Evolutionary conservation across 2,888 invertebrate genomes (phyloP).

Genomic region (Melangyna quadrimaculata): DNA sequence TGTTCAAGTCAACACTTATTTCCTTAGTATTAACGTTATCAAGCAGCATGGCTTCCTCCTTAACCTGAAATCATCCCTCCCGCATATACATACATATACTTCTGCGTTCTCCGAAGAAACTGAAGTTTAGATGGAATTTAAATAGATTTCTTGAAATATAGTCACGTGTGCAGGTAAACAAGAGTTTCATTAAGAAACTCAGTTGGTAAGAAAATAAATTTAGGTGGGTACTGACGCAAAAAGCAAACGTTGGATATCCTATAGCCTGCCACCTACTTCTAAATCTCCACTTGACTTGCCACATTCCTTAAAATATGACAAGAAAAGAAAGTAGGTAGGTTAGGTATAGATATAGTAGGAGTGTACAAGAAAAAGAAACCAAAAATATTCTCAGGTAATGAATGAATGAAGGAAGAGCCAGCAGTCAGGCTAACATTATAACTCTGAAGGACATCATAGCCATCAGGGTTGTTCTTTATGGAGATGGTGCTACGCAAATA

Average conservation of each 20-base stretch:
- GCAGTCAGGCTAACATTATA: slow-evolving; percentile 3
- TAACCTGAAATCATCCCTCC: not conserved
- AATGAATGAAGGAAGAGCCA: slow-evolving; percentile 10
- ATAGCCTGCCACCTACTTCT: not conserved
- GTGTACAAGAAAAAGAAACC: not conserved
- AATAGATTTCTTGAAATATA: slow-evolving; percentile 47
- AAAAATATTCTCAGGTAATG: slow-evolving; percentile 28
- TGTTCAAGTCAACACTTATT: not conserved
- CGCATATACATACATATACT: not conserved
- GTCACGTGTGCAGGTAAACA: slow-evolving; percentile 53
- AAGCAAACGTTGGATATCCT: not conserved
- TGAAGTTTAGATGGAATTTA: slow-evolving; percentile 39
- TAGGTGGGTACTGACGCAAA: slow-evolving; percentile 12
- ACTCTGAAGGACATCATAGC: slow-evolving; percentile 48
- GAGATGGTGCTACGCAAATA: slow-evolving; percentile 17
- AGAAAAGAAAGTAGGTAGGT: not conserved
- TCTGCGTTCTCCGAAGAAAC: not conserved
- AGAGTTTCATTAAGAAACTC: slow-evolving; percentile 45
- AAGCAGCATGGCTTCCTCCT: slow-evolving; percentile 24
- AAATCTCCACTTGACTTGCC: slow-evolving; percentile 12
- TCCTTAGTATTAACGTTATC: slow-evolving; percentile 37
- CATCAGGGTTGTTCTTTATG: slow-evolving; percentile 25
- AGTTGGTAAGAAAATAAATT: slow-evolving; percentile 18
- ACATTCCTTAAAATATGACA: slow-evolving; percentile 29
- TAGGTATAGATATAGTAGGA: not conserved